Evolutionary conservation across 2,888 invertebrate genomes (phyloP).

Genomic region (Latrodectus elegans): DNA sequence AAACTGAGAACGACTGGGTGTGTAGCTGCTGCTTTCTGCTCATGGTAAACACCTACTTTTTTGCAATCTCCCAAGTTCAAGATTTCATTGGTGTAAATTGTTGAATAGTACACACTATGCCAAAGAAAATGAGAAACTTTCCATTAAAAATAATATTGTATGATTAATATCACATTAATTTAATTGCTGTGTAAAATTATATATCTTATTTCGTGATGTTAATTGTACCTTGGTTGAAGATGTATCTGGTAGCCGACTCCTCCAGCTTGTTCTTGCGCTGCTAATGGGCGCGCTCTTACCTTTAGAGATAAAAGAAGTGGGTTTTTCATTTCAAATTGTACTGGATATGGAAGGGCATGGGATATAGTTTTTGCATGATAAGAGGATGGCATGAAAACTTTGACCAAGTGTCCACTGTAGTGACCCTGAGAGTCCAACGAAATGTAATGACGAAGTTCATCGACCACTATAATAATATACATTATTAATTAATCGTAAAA

Average conservation of each 20-base stretch:
- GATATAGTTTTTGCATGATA: conserved; percentile 58
- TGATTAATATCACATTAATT: neutral
- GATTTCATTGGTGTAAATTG: conserved; percentile 11
- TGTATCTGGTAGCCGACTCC: neutral
- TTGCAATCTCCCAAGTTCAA: conserved; percentile 22
- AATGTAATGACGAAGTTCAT: conserved; percentile 12
- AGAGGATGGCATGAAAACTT: conserved; percentile 61
- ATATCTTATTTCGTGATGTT: neutral
- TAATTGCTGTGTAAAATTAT: neutral
- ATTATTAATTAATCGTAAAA: too few species aligned
- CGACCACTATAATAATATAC: conserved; percentile 11
- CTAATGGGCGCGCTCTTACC: neutral
- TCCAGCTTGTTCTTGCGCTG: neutral
- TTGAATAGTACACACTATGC: conserved; percentile 23
- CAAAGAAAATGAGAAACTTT: neutral
- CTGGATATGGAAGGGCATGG: conserved; percentile 54
- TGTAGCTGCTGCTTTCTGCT: neutral
- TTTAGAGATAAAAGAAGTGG: conserved; percentile 65
- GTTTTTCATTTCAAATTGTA: conserved; percentile 59
- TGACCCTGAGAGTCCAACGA: neutral
- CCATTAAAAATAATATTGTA: neutral
- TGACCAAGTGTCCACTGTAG: conserved; percentile 55
- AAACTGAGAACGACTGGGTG: conserved; percentile 25
- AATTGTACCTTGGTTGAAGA: conserved; percentile 12
- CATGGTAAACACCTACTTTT: conserved; percentile 32